Base-by-base conservation (phyloP, 2,888 invertebrate species). In the Tuberolachnus salignus region DNA sequence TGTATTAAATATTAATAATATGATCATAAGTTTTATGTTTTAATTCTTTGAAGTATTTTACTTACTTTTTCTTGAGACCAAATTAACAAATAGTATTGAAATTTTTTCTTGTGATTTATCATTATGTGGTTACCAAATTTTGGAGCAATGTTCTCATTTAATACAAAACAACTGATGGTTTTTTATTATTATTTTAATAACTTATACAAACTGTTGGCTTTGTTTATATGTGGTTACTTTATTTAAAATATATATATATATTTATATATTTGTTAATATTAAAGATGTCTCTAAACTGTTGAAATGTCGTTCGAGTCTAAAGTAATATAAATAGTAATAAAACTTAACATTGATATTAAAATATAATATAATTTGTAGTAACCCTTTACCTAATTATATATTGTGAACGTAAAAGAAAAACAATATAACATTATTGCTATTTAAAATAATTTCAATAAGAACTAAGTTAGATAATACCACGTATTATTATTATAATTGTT, bases 81-180 rank as follows among this genome's bases (percentile, higher is more conserved):
- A 61, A 72, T 61, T 42, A 21, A 63, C 14, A n/a, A 64, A 23
- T 53, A 23, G 21, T 73, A 42, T 42, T 63, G 16, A 49, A 0
- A 34, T 51, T 63, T 19, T 73, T 42, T 21, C 23, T 53, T 63
- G 51, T 73, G 42, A 53, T 63, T 73, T 51, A 11, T 63, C 19
- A 46, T 71, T 59, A 21, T 51, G 3, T 63, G 16, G 34, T 53
- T 63, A 63, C 13, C n/a, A 1, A 49, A 49, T 34, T 34, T 34
- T 34, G 34, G 34, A 34, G 34, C 34, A 34, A 63, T 51, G 10
- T 53, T 55, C 42, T 49, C 13, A 49, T 23, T 66, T 49, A 26
- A 16, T 14, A 34, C 34, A 19, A 49, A 21, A 44, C 21, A 11
- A 13, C 34, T 34, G 13, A 61, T 8, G 16, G 13, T 19, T 1